Evolutionary conservation across 1,140 invertebrate genomes (phyloP).

Genomic region (Arion vulgaris): DNA sequence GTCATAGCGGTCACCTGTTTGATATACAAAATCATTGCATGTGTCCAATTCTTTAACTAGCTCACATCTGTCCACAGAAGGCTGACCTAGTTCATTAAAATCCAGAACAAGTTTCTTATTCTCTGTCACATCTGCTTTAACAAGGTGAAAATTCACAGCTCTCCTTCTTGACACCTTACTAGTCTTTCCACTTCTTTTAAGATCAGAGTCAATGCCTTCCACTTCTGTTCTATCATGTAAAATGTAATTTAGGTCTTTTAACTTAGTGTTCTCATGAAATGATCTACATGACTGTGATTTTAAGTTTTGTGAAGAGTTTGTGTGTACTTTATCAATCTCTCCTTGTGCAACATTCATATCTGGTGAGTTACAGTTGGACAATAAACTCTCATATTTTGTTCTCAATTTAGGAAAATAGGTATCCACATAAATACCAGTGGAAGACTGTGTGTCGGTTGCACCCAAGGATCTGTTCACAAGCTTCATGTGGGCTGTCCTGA

Average conservation of each 20-base stretch:
- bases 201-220: not conserved
- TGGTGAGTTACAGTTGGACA: not conserved
- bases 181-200: not conserved
- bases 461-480: not conserved
- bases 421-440: not conserved
- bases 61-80: not conserved
- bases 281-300: not conserved
- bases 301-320: not conserved
- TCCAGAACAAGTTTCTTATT: not conserved
- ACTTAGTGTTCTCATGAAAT: not conserved
- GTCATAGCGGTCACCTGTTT: not conserved
- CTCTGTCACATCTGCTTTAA: not conserved
- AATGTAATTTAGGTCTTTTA: not conserved
- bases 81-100: not conserved
- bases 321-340: too few relatives aligned
- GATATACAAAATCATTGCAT: not conserved
- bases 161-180: not conserved
- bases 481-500: not conserved
- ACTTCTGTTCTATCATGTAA: not conserved
- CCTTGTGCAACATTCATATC: not conserved
- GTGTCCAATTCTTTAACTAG: not conserved
- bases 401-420: not conserved
- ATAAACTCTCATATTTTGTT: not conserved
- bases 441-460: not conserved
- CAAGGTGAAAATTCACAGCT: not conserved